Base-by-base conservation (phyloP, 2,113 vertebrate genomes). In the Sander vitreus region DNA sequence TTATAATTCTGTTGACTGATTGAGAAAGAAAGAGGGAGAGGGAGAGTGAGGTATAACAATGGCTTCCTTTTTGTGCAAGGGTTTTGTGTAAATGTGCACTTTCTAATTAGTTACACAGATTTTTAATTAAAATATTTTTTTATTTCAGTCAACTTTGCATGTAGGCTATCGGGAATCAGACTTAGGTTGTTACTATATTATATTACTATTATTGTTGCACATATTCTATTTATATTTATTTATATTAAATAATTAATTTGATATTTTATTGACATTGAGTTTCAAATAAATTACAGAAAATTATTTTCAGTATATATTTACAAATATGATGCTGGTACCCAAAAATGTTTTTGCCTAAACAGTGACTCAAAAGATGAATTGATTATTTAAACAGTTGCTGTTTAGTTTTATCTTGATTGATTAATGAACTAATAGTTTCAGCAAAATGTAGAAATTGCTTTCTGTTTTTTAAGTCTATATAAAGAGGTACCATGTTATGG, bases 1-100 rank as follows among this genome's bases (percentile, higher is more conserved):
- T 95, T 95, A 94, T 91, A 90, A 93, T 75, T 81, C 50, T 64
- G 89, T 48, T 87, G 88, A 80, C 81, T 78, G 85, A 74, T 57
- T 80, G 69, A 65, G 69, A 84, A 47, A 78, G 72, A 80, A 63
- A 86, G 64, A 36, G 66, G 18, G 66, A 54, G 74, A 65, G 55
- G 18, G 67, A 55, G 63, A 62, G 39, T 8, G 30, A 74, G 65
- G 86, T 76, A 77, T 78, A 84, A 82, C 54, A 36, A 66, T 51
- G 71, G 19, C 14, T 60, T 0, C 47, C 1, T 71, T 75, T 62
- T 53, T 48, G n/a, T 76, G 6, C 12, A 45, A 58, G 2, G 9
- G 4, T 47, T 57, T 62, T 72, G 16, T 63, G 27, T 25, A 70
- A 55, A 13, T 43, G 8, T 71, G 6, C 19, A 16, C 45, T 3